Percentiles rank a stretch among this genome's conserved stretches.
Evolutionary conservation across 2,797 vertebrate species (phyloP).

Genomic region (Leucoraja ocellata): DNA sequence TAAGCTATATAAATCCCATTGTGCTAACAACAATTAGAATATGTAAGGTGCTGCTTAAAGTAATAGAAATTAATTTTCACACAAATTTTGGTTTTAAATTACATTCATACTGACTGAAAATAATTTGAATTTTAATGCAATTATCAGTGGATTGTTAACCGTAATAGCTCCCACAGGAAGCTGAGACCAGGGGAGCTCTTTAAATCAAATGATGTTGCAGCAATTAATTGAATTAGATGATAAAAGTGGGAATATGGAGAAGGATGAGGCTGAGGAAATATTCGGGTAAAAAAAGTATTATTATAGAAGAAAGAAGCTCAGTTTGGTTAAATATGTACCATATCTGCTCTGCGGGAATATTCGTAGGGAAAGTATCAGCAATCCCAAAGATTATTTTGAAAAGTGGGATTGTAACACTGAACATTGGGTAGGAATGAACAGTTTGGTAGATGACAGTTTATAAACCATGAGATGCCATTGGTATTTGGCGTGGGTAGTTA

Average conservation of each 20-base stretch:
- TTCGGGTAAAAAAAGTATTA: background rate
- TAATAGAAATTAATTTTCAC: background rate
- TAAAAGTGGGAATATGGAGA: background rate
- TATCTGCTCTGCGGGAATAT: background rate
- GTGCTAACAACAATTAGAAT: background rate
- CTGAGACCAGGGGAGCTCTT: background rate
- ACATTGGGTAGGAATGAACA: background rate
- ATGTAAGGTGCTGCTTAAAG: background rate
- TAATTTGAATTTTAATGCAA: background rate
- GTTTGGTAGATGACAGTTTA: background rate
- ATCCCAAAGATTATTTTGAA: background rate
- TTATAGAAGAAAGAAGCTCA: background rate
- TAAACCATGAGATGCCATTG: too few species aligned
- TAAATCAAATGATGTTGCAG: background rate
- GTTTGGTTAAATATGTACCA: background rate
- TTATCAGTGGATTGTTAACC: background rate
- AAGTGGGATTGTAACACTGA: background rate
- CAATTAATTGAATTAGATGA: background rate
- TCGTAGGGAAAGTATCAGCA: background rate
- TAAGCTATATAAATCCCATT: too few species aligned
- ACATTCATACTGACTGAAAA: background rate
- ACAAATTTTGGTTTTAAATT: background rate
- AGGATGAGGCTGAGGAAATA: background rate
- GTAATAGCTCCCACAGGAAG: background rate
- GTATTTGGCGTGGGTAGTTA: too few species aligned